Conservation (phyloP, 2,113 vertebrate genomes). For the Scomber colias region DNA sequence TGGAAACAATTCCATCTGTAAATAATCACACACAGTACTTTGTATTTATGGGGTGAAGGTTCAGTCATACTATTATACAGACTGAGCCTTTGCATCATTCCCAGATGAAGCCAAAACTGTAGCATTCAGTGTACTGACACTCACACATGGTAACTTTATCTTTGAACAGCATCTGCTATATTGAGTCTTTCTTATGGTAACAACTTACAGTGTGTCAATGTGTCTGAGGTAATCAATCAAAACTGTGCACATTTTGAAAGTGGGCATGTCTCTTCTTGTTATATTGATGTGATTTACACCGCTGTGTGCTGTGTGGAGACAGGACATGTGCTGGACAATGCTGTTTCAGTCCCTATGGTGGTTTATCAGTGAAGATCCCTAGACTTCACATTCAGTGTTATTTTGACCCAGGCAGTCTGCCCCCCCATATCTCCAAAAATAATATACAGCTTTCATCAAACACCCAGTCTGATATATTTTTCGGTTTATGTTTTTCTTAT, state of each 20-base stretch:
- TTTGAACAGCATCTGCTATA: slow-evolving; percentile 11
- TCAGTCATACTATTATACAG: background rate
- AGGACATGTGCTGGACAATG: slow-evolving; percentile 1
- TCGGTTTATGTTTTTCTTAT: slow-evolving; percentile 44
- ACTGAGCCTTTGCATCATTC: background rate
- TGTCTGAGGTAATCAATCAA: slow-evolving; percentile 5
- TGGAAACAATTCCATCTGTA: slow-evolving; percentile 45
- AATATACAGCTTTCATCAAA: slow-evolving; percentile 59
- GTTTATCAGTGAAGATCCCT: slow-evolving; percentile 32
- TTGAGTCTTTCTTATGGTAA: background rate
- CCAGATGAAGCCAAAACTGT: slow-evolving; percentile 2
- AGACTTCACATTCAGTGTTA: slow-evolving; percentile 46
- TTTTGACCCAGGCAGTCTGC: slow-evolving; percentile 49
- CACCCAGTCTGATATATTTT: slow-evolving; percentile 19
- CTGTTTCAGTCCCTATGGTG: slow-evolving; percentile 1
- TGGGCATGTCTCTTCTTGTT: slow-evolving; percentile 2
- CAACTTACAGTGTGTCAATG: background rate
- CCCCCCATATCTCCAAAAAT: slow-evolving; percentile 43
- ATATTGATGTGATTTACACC: slow-evolving; percentile 22
- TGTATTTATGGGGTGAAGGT: background rate
- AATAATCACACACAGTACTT: slow-evolving; percentile 22
- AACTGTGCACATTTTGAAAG: background rate
- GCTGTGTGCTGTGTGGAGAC: slow-evolving; percentile 3
- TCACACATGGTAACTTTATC: slow-evolving; percentile 2
- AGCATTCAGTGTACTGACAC: background rate